These are phyloP conservation scores for Pseudorhiza aurosa DNA, from an alignment of 30 jellyfish, hydroid and myxozoan species.

Conservation along the genomic window DNA sequence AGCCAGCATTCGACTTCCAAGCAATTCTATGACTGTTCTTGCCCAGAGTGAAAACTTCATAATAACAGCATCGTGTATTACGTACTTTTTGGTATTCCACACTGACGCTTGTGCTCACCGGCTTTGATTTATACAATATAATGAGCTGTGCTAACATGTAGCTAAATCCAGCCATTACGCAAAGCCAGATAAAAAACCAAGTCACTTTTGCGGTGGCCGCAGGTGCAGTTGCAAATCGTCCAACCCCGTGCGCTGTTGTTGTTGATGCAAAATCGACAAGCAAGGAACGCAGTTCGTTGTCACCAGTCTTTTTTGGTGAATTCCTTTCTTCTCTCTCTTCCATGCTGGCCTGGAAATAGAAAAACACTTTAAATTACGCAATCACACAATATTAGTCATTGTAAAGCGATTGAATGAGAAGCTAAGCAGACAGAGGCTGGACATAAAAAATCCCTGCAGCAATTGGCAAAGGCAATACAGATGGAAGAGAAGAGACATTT, in stretches of 20 bases:
- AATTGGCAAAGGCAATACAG: too few species aligned
- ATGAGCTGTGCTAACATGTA: background rate
- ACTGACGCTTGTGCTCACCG: background rate
- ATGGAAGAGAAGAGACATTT: too few species aligned
- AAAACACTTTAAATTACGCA: too few species aligned
- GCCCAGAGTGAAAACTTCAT: too few species aligned
- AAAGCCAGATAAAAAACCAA: background rate
- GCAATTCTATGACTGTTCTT: too few species aligned
- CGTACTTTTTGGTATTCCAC: background rate
- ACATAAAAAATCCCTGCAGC: too few species aligned
- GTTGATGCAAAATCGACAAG: background rate
- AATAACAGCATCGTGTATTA: too few species aligned
- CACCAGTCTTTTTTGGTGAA: background rate
- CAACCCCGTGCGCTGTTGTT: conserved; percentile 30
- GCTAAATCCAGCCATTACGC: background rate
- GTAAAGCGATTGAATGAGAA: too few species aligned
- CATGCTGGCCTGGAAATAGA: background rate
- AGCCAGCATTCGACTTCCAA: too few species aligned
- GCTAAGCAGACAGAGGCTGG: too few species aligned
- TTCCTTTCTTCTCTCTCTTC: background rate
- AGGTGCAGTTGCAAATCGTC: background rate
- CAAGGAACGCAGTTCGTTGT: background rate
- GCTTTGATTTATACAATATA: background rate
- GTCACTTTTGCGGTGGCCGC: background rate
- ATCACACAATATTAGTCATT: too few species aligned